Percentiles rank a stretch among this genome's conserved stretches.
Evolutionary conservation across 2,888 invertebrate species (phyloP).

Genomic region (Carcina quercana): DNA sequence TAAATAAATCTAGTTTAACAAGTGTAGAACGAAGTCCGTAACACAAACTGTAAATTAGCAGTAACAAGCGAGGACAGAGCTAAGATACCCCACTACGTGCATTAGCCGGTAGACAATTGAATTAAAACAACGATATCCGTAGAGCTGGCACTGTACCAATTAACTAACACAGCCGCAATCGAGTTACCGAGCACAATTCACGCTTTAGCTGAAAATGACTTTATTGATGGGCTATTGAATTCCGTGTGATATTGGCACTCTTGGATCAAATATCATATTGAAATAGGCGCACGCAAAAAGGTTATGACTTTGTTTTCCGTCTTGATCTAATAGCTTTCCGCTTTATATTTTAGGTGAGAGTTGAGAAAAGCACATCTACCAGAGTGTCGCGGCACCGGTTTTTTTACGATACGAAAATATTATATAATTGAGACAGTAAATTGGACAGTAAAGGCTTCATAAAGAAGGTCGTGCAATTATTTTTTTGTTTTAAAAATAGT

Average conservation of each 20-base stretch:
- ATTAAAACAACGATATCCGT: constrained; percentile 55
- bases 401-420: too few relatives aligned
- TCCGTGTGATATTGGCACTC: constrained; percentile 30
- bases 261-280: constrained; percentile 16
- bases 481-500: too few relatives aligned
- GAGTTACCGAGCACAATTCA: constrained; percentile 49
- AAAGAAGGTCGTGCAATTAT: too few relatives aligned
- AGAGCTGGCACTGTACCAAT: constrained; percentile 62
- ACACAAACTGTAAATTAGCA: constrained; percentile 27
- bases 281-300: constrained; percentile 1
- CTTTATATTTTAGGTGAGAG: too few relatives aligned
- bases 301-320: constrained; percentile 2
- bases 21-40: too few relatives aligned
- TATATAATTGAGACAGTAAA: too few relatives aligned
- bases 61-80: constrained; percentile 33
- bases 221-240: constrained; percentile 46
- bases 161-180: constrained; percentile 43
- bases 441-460: too few relatives aligned
- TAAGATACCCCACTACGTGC: constrained; percentile 38
- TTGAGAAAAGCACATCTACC: too few relatives aligned
- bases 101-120: constrained; percentile 50
- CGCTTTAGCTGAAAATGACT: constrained; percentile 54
- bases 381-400: too few relatives aligned
- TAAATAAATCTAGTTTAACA: too few relatives aligned
- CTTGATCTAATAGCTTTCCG: too few relatives aligned